Conservation (phyloP, 2,888 invertebrate species). For the Himalopsyche anomala region DNA sequence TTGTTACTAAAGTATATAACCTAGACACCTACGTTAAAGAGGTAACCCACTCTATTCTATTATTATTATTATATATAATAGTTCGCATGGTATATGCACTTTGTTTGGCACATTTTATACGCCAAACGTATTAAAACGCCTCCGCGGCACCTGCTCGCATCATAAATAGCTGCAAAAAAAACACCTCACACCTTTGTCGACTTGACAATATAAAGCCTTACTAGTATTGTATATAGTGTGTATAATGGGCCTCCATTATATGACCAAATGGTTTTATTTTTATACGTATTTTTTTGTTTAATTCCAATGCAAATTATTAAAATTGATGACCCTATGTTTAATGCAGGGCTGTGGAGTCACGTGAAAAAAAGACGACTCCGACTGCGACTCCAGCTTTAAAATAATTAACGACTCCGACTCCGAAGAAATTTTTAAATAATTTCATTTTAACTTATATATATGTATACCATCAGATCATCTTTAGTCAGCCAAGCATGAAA, state of each 20-base stretch:
- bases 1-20: not conserved
- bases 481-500: too few species aligned
- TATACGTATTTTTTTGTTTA: too few species aligned
- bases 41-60: not conserved
- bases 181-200: constrained; percentile 13
- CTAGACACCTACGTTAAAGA: not conserved
- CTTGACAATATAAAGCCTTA: not conserved
- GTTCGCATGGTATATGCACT: not conserved
- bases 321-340: too few species aligned
- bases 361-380: too few species aligned
- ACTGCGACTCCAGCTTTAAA: too few species aligned
- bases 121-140: constrained; percentile 41
- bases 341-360: too few species aligned
- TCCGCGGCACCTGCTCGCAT: constrained; percentile 22
- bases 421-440: too few species aligned
- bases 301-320: too few species aligned
- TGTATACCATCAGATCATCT: too few species aligned
- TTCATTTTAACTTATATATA: too few species aligned
- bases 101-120: not conserved
- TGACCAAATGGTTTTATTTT: too few species aligned
- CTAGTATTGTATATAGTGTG: not conserved
- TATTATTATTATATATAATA: not conserved
- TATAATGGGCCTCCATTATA: not conserved
- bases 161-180: constrained; percentile 33
- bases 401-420: too few species aligned